Base-by-base conservation (phyloP, 2,113 vertebrate species). In the Ellobius talpinus region DNA sequence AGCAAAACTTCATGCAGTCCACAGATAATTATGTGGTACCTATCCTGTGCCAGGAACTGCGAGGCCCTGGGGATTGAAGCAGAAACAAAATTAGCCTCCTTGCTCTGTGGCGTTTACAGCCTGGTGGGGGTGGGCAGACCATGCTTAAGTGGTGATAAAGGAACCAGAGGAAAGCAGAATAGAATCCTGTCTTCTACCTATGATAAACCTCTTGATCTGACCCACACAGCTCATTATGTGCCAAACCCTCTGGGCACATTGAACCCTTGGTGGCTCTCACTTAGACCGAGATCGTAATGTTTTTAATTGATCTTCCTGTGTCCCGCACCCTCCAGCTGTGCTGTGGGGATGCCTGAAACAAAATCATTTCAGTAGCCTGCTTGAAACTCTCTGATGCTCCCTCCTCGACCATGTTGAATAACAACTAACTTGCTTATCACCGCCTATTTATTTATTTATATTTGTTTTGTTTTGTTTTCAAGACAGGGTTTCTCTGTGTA, bases 41-140 rank as follows among this genome's bases (percentile, higher is more conserved):
- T 89, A 19, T 89, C 42, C 85, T 50, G 21, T 93, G 39, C 95
- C 91, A 90, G 88, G 74, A 97, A 94, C 93, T 50, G 26, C 55
- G 70, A 29, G 95, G 68, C 94, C 90, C 90, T 92, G 58, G 82
- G 82, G 82, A 93, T 82, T 78, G 39, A 61, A 73, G 36, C 45
- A 29, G 72, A 90, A 95, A 95, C 55, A 94, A 90, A 90, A 55
- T 55, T 77, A 85, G 76, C 26, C 74, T 90, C 63, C 42, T 94
- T 72, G 52, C 55, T 76, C 13, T 87, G 61, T 89, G n/a, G 21
- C 86, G 52, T 93, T 94, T 94, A 66, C 50, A 29, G 82, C 84
- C 87, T 87, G 73, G 87, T 94, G 36, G 63, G 39, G n/a, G 24
- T 45, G 72, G 36, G 63, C 52, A 73, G 74, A 92, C 52, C 76